phyloP scores from a whole-genome alignment of 2,113 vertebrate genomes.

The Mesoclemmys tuberculata region DNA sequence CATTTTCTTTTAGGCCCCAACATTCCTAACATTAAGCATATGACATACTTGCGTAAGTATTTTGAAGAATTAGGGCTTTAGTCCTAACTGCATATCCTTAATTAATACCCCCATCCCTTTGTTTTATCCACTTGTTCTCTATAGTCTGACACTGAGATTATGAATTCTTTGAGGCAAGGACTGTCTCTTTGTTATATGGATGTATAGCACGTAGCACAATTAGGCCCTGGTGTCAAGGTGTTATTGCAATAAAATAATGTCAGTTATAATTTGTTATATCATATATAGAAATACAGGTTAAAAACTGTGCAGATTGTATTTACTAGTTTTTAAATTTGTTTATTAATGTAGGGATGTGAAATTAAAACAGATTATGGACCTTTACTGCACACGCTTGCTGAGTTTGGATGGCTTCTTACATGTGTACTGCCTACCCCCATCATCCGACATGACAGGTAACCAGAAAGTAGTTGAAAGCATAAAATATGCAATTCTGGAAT shows the following conservation, averaged over 20 bases:
- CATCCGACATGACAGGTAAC: slow-evolving; percentile 93
- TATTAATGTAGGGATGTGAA: slow-evolving; percentile 84
- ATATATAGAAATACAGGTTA: slow-evolving; percentile 25
- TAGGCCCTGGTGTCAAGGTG: not conserved
- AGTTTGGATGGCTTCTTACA: slow-evolving; percentile 97
- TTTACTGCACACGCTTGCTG: slow-evolving; percentile 93
- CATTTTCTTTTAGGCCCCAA: not conserved
- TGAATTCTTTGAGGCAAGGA: not conserved
- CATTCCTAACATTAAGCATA: not conserved
- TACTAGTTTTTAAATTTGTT: slow-evolving; percentile 55
- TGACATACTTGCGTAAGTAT: not conserved
- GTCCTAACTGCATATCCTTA: not conserved
- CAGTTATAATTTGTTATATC: not conserved
- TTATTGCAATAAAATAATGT: not conserved
- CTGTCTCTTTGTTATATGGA: not conserved
- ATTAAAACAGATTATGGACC: slow-evolving; percentile 97
- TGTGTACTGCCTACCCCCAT: slow-evolving; percentile 94
- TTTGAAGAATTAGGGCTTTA: not conserved
- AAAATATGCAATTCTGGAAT: not conserved
- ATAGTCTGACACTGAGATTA: not conserved
- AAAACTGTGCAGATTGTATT: slow-evolving; percentile 45
- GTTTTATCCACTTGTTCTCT: not conserved
- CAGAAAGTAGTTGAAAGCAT: not conserved
- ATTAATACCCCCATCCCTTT: not conserved
- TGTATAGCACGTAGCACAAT: not conserved